Evolutionary conservation across 2,113 vertebrate genomes (phyloP).

Genomic region (Hypocryptadius cinnamomeus): DNA sequence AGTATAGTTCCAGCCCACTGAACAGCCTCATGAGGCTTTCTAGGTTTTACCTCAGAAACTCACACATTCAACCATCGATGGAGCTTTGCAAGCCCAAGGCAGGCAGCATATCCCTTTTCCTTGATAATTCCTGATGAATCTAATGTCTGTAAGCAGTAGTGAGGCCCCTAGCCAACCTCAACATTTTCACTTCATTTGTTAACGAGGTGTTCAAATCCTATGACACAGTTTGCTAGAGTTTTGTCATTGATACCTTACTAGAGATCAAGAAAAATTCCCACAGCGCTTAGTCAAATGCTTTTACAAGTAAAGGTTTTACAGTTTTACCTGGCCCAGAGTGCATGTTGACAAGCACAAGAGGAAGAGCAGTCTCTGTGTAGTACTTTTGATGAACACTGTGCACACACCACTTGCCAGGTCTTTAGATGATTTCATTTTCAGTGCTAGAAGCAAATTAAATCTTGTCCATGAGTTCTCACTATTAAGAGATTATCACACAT

Average conservation of each 20-base stretch:
- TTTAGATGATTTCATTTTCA: background rate
- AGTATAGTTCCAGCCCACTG: background rate
- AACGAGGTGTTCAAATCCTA: background rate
- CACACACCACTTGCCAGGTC: background rate
- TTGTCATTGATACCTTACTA: background rate
- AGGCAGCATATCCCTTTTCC: background rate
- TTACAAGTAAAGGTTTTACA: background rate
- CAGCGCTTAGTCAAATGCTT: background rate
- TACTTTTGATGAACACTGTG: background rate
- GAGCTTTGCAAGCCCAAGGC: background rate
- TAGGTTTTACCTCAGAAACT: background rate
- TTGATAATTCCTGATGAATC: background rate
- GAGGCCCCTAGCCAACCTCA: background rate
- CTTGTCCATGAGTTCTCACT: background rate
- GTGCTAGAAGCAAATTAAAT: background rate
- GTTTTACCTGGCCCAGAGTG: background rate
- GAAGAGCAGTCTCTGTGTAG: background rate
- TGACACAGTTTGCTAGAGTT: background rate
- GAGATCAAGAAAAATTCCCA: background rate
- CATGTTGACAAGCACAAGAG: background rate
- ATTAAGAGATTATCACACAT: background rate
- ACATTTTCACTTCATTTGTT: background rate
- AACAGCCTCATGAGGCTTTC: background rate
- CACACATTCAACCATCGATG: accelerated
- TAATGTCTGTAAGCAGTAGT: background rate